Evolutionary conservation across 2,797 vertebrate genomes (phyloP).

Genomic region (Pachyuromys duprasi): DNA sequence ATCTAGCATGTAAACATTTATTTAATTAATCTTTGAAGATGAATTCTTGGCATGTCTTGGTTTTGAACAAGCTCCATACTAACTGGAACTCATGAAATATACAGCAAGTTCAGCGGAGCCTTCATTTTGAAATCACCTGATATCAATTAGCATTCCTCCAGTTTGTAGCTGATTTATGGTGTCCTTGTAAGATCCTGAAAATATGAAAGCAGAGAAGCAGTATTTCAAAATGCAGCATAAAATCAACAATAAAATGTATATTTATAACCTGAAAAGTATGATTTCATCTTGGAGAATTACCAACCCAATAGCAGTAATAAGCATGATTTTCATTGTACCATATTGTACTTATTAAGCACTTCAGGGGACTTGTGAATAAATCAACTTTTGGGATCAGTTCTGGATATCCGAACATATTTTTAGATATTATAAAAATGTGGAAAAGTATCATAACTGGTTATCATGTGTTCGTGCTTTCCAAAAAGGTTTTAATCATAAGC

Average conservation of each 20-base stretch:
- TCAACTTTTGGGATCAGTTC: constrained; percentile 90
- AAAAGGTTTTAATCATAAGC: constrained; percentile 87
- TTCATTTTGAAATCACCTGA: constrained; percentile 89
- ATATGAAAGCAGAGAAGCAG: constrained; percentile 92
- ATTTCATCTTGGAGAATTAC: constrained; percentile 93
- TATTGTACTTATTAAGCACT: constrained; percentile 92
- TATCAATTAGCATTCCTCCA: constrained; percentile 91
- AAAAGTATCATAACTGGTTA: constrained; percentile 90
- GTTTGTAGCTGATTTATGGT: constrained; percentile 89
- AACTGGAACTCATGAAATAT: constrained; percentile 84
- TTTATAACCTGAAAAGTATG: constrained; percentile 93
- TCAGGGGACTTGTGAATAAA: constrained; percentile 90
- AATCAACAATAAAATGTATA: constrained; percentile 93
- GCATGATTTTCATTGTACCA: constrained; percentile 90
- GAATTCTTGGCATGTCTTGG: constrained; percentile 80
- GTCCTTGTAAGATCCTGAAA: constrained; percentile 91
- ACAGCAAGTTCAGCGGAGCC: constrained; percentile 84
- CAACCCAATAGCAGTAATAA: constrained; percentile 91
- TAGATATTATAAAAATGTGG: constrained; percentile 89
- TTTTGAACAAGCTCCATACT: constrained; percentile 75
- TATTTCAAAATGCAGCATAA: constrained; percentile 92
- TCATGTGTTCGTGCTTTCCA: constrained; percentile 88
- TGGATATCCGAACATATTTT: constrained; percentile 90
- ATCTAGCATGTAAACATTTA: constrained; percentile 47
- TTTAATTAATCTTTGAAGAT: constrained; percentile 76